Base-by-base conservation (phyloP, 2,888 invertebrate genomes). In the Habroteleia sp. region DNA sequence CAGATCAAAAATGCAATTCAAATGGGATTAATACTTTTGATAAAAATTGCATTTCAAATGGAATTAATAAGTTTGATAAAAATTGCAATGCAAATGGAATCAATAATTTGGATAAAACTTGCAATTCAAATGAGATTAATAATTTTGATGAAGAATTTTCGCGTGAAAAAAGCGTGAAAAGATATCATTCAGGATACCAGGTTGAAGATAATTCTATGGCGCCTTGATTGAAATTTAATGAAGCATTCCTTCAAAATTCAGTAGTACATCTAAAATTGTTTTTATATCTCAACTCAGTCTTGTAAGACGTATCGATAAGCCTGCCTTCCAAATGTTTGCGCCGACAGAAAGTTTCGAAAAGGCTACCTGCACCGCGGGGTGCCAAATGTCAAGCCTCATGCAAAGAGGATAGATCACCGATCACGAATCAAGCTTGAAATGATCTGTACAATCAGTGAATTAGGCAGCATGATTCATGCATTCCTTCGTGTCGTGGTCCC, bases 401-500 rank as follows among this genome's bases (percentile, higher is more conserved):
- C 68, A 58, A 77, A 72, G 65, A 75, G 80, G 74, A 77, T 72
- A 77, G 80, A 82, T 83, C 82, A 79, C 74, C 72, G 79, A 79
- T 79, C 79, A 73, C 75, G 71, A 77, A 80, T 79, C 77, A 63
- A 50, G 74, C 69, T 58, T 48, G 44, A 77, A 78, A 81, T 74
- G 80, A 81, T 80, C 77, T 62, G 62, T 79, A 79, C 74, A 73
- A 82, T 85, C 81, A 77, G 62, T 77, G 83, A 84, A 86, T 86
- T 85, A 85, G 80, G 81, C 80, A 84, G 83, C 83, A 86, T 86
- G 85, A 87, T 86, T 82, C 81, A 83, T 77, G 74, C 83, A 85
- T 86, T 85, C 84, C 81, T 79, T 6, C 41, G 73, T 74, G 77
- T 80, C 81, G 75, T 77, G 79, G 78, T 78, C 78, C 39, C 46